phyloP scores from a whole-genome alignment of 1,140 invertebrate species.

The Nixonia krombeini region DNA sequence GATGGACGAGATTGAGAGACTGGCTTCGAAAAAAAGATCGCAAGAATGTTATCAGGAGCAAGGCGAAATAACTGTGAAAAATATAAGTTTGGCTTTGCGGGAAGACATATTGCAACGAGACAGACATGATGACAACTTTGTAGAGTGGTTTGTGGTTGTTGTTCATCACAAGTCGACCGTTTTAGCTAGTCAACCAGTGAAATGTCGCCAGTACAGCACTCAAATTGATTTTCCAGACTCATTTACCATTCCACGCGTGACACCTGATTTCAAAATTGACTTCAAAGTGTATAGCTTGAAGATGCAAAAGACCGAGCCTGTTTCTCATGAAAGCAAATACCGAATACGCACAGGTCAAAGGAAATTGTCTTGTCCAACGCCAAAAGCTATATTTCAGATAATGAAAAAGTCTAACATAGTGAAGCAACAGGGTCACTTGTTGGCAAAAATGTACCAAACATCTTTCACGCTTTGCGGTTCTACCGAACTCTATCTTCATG shows the following conservation, averaged over 20 bases:
- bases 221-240: slow-evolving; percentile 10
- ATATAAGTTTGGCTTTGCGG: slow-evolving; percentile 22
- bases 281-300: slow-evolving; percentile 28
- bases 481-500: slow-evolving; percentile 13
- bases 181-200: slow-evolving; percentile 20
- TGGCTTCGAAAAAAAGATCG: not conserved
- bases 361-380: slow-evolving; percentile 29
- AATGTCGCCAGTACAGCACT: slow-evolving; percentile 2
- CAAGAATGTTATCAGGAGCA: not conserved
- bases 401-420: slow-evolving; percentile 5
- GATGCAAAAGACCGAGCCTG: slow-evolving; percentile 24
- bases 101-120: not conserved
- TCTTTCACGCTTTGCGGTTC: slow-evolving; percentile 21
- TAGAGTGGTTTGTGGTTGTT: slow-evolving; percentile 30
- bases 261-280: slow-evolving; percentile 20
- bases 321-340: slow-evolving; percentile 36
- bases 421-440: not conserved
- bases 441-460: slow-evolving; percentile 23
- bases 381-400: slow-evolving; percentile 22
- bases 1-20: slow-evolving; percentile 20
- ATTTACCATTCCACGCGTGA: slow-evolving; percentile 20
- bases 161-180: slow-evolving; percentile 14
- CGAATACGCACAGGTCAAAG: slow-evolving; percentile 22
- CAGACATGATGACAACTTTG: not conserved
- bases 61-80: slow-evolving; percentile 17